A percentile compares a stretch with the other conserved stretches of the same genome.
phyloP scores from a whole-genome alignment of 1,140 invertebrate species.

The Pseudomyrmex concolor region DNA sequence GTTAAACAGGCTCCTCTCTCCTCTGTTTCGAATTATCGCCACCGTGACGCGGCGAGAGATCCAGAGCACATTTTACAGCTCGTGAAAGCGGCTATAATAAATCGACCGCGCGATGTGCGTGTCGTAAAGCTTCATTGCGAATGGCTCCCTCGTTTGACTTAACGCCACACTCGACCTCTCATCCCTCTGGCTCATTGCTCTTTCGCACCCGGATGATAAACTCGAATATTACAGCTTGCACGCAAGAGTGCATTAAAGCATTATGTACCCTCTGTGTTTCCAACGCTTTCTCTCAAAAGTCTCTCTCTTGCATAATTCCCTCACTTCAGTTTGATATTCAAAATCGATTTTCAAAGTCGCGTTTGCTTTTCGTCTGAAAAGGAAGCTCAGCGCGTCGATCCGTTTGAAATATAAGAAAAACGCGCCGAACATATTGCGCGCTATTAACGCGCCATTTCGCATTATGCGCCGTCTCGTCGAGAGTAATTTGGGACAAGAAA shows the following conservation, averaged over 20 bases:
- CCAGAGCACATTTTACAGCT: constrained; percentile 24
- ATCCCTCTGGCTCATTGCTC: background rate
- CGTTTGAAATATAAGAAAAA: background rate
- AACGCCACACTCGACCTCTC: background rate
- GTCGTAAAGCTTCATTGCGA: constrained; percentile 1
- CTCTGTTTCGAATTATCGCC: background rate
- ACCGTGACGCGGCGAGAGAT: too few relatives aligned
- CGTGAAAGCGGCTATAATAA: constrained; percentile 37
- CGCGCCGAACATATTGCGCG: constrained; percentile 2
- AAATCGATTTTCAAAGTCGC: too few relatives aligned
- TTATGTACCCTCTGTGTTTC: too few relatives aligned
- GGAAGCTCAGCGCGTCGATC: too few relatives aligned
- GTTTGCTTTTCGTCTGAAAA: too few relatives aligned
- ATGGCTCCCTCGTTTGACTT: constrained; percentile 24
- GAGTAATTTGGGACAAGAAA: constrained; percentile 55
- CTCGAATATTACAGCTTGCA: background rate
- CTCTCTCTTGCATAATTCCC: too few relatives aligned
- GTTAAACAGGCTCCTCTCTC: constrained; percentile 3
- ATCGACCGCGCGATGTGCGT: constrained; percentile 21
- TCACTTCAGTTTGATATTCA: too few relatives aligned
- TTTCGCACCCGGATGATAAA: background rate
- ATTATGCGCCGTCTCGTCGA: constrained; percentile 41
- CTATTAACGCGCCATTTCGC: constrained; percentile 46
- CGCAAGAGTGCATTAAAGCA: too few relatives aligned
- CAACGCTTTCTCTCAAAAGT: too few relatives aligned